A percentile compares a stretch with the other conserved stretches of the same genome.
Conservation (phyloP, 2,113 vertebrate species). For the Gymnobelideus leadbeateri region DNA sequence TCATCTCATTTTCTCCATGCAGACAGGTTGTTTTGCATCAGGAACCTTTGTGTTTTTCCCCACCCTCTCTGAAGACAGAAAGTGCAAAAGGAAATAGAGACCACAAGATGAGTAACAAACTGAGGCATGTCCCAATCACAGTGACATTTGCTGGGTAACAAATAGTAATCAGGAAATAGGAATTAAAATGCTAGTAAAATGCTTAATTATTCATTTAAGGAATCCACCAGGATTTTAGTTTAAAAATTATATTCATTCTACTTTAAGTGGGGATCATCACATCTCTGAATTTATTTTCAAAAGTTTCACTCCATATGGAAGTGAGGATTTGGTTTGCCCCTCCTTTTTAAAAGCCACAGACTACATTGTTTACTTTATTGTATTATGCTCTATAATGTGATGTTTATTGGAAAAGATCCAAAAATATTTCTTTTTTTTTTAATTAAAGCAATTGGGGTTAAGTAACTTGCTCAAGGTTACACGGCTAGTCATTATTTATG, state of each 20-base stretch:
- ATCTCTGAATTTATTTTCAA: background rate
- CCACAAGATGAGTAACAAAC: background rate
- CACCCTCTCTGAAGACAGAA: background rate
- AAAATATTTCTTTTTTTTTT: background rate
- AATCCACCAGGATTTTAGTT: background rate
- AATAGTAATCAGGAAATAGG: background rate
- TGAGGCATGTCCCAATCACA: background rate
- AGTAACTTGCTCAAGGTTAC: no score
- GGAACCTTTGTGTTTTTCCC: background rate
- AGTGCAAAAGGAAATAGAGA: background rate
- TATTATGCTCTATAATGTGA: background rate
- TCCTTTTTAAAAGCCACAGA: background rate
- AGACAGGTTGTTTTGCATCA: background rate
- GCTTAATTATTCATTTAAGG: background rate
- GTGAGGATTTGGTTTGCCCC: background rate
- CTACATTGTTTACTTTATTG: background rate
- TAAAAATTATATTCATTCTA: background rate
- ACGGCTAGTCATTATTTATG: no score
- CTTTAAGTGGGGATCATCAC: background rate
- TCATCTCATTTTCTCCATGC: background rate
- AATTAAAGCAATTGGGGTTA: no score
- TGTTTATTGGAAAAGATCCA: background rate
- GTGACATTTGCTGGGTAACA: background rate
- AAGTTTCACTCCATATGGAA: background rate
- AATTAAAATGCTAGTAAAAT: background rate